Evolutionary conservation across 2,888 invertebrate genomes (phyloP), one percentile per base, ranked within the genome.

Genomic region (Oxycera nigricornis): DNA sequence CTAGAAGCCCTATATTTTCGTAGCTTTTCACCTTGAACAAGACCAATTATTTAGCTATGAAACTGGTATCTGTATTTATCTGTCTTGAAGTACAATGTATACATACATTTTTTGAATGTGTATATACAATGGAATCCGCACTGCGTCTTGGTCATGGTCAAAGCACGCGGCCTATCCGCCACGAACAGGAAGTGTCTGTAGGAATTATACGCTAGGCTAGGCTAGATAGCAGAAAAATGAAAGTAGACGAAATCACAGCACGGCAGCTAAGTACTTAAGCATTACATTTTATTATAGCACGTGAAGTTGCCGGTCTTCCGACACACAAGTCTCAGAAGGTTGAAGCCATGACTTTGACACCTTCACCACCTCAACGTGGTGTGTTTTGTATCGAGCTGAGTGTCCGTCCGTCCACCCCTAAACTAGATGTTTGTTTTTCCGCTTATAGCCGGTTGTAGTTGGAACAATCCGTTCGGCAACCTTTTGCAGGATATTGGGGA

Each of bases 181-280:
- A 55, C 17, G 22, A 55, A 11, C 52, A 55, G 52, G 52, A 55
- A 55, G 11, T 55, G 9, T 20, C 52, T n/a, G 20, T 55, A 17
- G 52, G 52, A 55, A 55, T 55, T 55, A 55, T 55, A 55, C 22
- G 52, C 52, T 22, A 55, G 52, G 24, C 17, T 55, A n/a, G n/a
- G n/a, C n/a, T n/a, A n/a, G 52, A 55, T 55, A 55, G 52, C 52
- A 55, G 52, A 55, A 55, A 11, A 22, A 22, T 17, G 52, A 3
- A 20, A 35, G 35, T 35, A 35, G 35, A 35, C 7, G 7, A 35
- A n/a, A n/a, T 35, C 6, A 35, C 35, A 35, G 6, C 35, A 35
- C 11, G 7, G 11, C 35, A 35, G 35, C n/a, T n/a, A n/a, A n/a
- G n/a, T n/a, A n/a, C n/a, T n/a, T n/a, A n/a, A n/a, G 46, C 46